Conservation (phyloP, 1,140 invertebrate species). For the Mizuhopecten yessoensis region DNA sequence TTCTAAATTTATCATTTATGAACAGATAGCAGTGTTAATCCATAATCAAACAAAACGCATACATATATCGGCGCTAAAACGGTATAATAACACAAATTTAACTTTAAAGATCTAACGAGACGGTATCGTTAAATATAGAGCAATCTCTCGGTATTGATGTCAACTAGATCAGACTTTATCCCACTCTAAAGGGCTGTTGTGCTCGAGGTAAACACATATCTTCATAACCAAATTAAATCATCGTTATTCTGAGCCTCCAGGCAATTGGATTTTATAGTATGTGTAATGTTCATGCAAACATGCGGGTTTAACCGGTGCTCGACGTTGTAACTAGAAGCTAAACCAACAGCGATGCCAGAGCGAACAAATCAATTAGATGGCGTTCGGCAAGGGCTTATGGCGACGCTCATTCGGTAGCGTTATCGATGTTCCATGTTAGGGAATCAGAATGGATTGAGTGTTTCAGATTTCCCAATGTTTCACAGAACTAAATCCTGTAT, state of each 20-base stretch:
- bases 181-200: not conserved
- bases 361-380: not conserved
- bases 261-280: not conserved
- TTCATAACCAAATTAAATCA: not conserved
- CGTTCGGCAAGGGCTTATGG: not conserved
- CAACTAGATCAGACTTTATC: not conserved
- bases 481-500: not conserved
- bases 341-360: not conserved
- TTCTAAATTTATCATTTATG: too few species aligned
- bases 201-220: not conserved
- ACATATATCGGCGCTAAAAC: not conserved
- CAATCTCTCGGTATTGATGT: not conserved
- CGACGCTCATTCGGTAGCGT: not conserved
- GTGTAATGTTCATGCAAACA: constrained; percentile 20
- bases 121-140: not conserved
- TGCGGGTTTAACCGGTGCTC: constrained; percentile 20
- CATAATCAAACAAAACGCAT: not conserved
- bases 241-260: not conserved
- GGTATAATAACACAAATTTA: not conserved
- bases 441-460: not conserved
- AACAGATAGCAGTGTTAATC: not conserved
- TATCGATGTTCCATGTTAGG: not conserved
- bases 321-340: constrained; percentile 1
- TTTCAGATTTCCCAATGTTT: not conserved
- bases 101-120: not conserved